Base-by-base conservation (phyloP, 1,140 invertebrate species). In the Drosophila gunungcola region DNA sequence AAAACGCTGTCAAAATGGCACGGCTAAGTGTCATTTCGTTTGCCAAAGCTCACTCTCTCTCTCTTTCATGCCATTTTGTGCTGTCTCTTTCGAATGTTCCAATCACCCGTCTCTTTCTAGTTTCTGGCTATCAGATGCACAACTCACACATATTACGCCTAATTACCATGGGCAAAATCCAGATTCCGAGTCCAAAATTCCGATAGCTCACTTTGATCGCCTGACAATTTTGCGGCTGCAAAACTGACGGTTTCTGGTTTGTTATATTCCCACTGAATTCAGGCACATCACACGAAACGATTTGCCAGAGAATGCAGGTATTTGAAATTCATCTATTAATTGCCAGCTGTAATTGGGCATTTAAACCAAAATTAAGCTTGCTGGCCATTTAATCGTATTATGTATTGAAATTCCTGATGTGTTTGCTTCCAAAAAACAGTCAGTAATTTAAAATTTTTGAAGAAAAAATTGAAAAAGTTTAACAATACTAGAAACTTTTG, bases 21-120 rank as follows among this genome's bases (percentile, higher is more conserved):
- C 81, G 61, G 82, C 78, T 84, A 83, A 83, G 75, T 85, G 82
- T 85, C 82, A 86, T 80, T 85, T 86, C 64, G 81, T 85, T 85
- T 51, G 29, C 1, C 48, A 38, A 84, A 60, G 56, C 73, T 54
- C 25, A 46, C 43, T 45, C 45, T 46, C 73, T 41, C 55, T n/a
- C 55, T 61, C 34, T 53, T 16, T 34, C 16, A 21, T 1, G 16
- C 62, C 48, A 34, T 39, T 25, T 49, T 51, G 12, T 49, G 21
- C 38, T 61, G 12, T 25, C 11, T 27, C 29, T 29, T 45, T 16
- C 45, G 27, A 25, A 27, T 32, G 41, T 11, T 29, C 12, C 46
- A 29, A 29, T n/a, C 6, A 5, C 11, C 46, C 54, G 12, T 43
- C 57, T 42, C 43, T 25, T 36, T 41, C 29, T 27, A 42, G 42